These are phyloP conservation scores for Zapus hudsonius DNA, from an alignment of 2,113 vertebrate species.

Conservation along the genomic window DNA sequence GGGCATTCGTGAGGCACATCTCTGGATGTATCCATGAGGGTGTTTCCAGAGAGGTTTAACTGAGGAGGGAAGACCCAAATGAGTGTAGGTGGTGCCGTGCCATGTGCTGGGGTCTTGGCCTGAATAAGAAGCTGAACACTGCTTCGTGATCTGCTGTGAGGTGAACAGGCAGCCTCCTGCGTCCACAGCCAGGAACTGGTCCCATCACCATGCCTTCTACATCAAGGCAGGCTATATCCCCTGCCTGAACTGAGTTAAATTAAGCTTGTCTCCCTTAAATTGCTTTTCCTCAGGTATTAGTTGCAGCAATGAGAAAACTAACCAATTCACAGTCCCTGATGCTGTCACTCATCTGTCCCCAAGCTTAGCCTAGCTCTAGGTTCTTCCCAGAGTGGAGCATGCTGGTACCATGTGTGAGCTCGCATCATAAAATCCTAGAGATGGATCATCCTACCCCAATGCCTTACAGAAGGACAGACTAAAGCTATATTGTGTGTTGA, in stretches of 20 bases:
- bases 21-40: too few species aligned
- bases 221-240: not conserved
- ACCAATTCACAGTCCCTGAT: not conserved
- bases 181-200: not conserved
- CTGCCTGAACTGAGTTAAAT: not conserved
- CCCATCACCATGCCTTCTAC: not conserved
- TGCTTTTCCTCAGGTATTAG: not conserved
- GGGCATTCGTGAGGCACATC: not conserved
- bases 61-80: too few species aligned
- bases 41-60: not conserved
- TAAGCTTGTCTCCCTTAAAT: not conserved
- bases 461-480: not conserved
- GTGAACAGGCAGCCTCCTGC: not conserved
- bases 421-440: not conserved
- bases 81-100: too few species aligned
- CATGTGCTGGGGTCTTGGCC: not conserved
- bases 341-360: accelerated
- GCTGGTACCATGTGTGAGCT: accelerated
- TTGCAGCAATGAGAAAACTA: not conserved
- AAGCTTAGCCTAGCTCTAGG: not conserved
- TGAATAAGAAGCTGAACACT: not conserved
- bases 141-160: not conserved
- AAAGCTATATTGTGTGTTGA: not conserved
- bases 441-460: not conserved
- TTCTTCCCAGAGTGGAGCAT: not conserved